Evolutionary conservation across 1,140 invertebrate species (phyloP).

Genomic region (Chironomus striatipennis): DNA sequence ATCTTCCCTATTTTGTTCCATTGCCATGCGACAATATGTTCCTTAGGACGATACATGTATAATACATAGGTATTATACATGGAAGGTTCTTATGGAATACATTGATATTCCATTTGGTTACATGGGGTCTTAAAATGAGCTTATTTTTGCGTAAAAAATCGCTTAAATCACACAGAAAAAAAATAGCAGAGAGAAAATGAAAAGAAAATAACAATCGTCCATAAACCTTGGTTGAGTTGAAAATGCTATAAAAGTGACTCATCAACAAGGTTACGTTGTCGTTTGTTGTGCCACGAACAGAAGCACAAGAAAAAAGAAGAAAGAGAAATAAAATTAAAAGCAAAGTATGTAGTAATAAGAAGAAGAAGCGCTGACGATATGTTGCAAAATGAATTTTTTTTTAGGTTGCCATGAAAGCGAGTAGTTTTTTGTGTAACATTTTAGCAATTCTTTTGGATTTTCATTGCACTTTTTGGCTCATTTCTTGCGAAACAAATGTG

Average conservation of each 20-base stretch:
- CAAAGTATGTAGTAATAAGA: background rate
- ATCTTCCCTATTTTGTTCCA: too few species aligned
- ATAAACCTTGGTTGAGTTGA: slow-evolving; percentile 5
- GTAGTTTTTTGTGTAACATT: background rate
- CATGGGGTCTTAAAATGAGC: background rate
- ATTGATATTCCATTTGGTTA: too few species aligned
- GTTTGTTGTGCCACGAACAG: too few species aligned
- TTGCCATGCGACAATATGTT: too few species aligned
- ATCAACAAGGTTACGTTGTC: background rate
- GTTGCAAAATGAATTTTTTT: background rate
- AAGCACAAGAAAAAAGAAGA: too few species aligned
- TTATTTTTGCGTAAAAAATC: background rate
- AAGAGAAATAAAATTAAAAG: too few species aligned
- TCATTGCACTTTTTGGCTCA: too few species aligned
- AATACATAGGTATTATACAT: too few species aligned
- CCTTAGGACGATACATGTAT: too few species aligned
- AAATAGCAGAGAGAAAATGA: background rate
- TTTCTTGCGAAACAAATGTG: too few species aligned
- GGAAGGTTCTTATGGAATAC: too few species aligned
- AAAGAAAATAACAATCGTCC: background rate
- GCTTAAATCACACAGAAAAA: background rate
- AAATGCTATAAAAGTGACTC: background rate
- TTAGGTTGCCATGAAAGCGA: slow-evolving; percentile 2
- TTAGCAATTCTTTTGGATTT: too few species aligned
- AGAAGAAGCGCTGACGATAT: slow-evolving; percentile 5